Conservation (phyloP, 1,140 invertebrate species). For the Asobara japonica region DNA sequence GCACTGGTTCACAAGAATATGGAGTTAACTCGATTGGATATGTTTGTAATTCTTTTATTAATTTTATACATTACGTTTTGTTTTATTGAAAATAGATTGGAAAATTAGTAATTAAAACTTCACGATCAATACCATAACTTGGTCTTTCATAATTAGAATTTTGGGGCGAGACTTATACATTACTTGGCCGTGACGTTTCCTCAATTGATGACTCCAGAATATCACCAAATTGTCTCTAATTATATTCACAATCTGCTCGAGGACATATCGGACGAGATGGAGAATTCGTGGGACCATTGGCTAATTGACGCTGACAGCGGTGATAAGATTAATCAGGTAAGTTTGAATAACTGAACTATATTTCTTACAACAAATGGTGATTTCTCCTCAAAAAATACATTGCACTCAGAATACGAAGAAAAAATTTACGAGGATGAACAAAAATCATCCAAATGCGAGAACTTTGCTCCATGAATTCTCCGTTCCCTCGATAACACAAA, state of each 20-base stretch:
- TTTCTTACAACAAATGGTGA: no score
- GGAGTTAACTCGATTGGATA: constrained; percentile 41
- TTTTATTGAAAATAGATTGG: background rate
- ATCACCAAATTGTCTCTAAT: constrained; percentile 37
- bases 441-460: no score
- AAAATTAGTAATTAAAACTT: constrained; percentile 1
- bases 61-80: constrained; percentile 14
- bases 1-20: constrained; percentile 56
- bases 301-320: background rate
- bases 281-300: constrained; percentile 34
- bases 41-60: constrained; percentile 39
- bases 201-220: constrained; percentile 35
- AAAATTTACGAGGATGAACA: no score
- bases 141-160: constrained; percentile 38
- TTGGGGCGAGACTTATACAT: constrained; percentile 35
- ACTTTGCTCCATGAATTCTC: no score
- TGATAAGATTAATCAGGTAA: background rate
- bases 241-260: constrained; percentile 46
- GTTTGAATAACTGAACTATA: no score
- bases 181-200: constrained; percentile 43
- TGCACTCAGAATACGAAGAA: no score
- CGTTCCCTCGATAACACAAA: no score
- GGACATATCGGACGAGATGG: constrained; percentile 44
- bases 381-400: no score
- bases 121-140: background rate